Evolutionary conservation across 2,888 invertebrate species (phyloP).

Genomic region (Resseliella maxima): DNA sequence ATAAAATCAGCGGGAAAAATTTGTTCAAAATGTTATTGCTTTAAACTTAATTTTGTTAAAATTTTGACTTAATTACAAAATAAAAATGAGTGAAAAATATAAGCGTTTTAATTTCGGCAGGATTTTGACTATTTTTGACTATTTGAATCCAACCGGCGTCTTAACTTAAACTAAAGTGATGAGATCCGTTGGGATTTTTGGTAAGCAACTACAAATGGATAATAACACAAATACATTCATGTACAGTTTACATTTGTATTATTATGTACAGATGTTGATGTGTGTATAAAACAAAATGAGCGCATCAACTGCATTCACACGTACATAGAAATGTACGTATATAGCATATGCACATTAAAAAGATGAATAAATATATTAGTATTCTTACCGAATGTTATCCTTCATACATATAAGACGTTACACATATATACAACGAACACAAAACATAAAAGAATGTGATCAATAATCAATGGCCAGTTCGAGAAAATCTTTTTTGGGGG

Average conservation of each 20-base stretch:
- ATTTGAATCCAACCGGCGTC: slow-evolving; percentile 54
- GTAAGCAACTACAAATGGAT: slow-evolving; percentile 22
- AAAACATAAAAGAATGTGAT: not conserved
- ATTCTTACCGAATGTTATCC: not conserved
- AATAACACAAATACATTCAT: not conserved
- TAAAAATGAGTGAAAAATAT: slow-evolving; percentile 37
- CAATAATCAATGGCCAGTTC: not conserved
- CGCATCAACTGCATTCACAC: not conserved
- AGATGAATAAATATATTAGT: not conserved
- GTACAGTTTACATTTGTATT: not conserved
- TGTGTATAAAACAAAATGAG: not conserved
- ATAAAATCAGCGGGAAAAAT: too few relatives aligned
- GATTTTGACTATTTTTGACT: slow-evolving; percentile 55
- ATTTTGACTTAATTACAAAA: not conserved
- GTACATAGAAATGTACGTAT: not conserved
- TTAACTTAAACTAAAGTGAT: slow-evolving; percentile 49
- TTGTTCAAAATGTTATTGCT: not conserved
- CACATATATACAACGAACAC: not conserved
- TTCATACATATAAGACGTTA: too few relatives aligned
- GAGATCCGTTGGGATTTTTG: slow-evolving; percentile 6
- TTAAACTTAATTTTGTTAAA: not conserved
- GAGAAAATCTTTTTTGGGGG: not conserved
- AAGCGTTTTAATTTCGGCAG: slow-evolving; percentile 49
- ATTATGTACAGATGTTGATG: not conserved
- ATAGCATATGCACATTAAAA: too few relatives aligned